These are phyloP conservation scores for Microdon myrmicae DNA, from an alignment of 2,888 invertebrate genomes.

Conservation along the genomic window DNA sequence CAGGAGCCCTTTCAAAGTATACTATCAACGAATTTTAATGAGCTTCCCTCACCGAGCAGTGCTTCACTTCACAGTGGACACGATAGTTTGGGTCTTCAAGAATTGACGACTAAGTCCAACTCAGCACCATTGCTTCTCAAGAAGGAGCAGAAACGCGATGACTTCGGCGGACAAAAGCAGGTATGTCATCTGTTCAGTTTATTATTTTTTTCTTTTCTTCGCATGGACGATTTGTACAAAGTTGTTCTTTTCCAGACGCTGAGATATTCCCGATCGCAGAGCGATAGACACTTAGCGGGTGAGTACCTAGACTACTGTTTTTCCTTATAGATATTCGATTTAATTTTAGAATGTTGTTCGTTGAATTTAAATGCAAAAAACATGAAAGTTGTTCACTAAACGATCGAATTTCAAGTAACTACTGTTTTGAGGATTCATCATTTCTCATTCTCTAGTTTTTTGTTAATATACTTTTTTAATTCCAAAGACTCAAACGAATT, in stretches of 20 bases:
- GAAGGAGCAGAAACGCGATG: conserved; percentile 62
- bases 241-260: conserved; percentile 59
- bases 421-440: too few species aligned
- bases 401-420: too few species aligned
- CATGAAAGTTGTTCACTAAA: too few species aligned
- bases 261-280: conserved; percentile 67
- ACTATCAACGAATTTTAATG: conserved; percentile 63
- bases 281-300: conserved; percentile 68
- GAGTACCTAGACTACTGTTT: conserved; percentile 55
- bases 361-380: too few species aligned
- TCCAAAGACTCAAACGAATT: too few species aligned
- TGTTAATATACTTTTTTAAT: too few species aligned
- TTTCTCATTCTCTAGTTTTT: too few species aligned
- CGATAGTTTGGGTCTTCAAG: conserved; percentile 63
- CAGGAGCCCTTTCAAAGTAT: conserved; percentile 66
- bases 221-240: too few species aligned
- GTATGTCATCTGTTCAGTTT: conserved; percentile 52
- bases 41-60: conserved; percentile 66
- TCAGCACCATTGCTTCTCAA: conserved; percentile 66
- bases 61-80: conserved; percentile 66
- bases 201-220: conserved; percentile 8
- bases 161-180: conserved; percentile 65
- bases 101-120: conserved; percentile 66
- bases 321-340: conserved; percentile 1
- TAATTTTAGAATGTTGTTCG: too few species aligned